Percentiles rank a stretch among this genome's conserved stretches.
Conservation (phyloP, 2,797 vertebrate genomes). For the Periophthalmus magnuspinnatus region DNA sequence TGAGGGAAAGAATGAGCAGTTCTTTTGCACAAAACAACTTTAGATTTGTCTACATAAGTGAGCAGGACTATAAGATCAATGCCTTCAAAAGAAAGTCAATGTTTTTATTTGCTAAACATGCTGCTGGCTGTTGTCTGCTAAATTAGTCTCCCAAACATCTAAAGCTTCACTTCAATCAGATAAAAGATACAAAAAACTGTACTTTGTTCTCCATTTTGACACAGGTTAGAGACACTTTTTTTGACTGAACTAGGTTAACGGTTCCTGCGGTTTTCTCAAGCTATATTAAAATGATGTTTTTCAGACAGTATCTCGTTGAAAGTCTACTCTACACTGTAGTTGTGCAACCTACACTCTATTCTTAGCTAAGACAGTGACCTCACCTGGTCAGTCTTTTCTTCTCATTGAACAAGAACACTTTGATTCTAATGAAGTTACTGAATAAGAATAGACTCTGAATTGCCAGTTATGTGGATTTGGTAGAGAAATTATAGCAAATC, state of each 20-base stretch:
- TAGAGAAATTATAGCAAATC: neutral
- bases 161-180: slow-evolving; percentile 36
- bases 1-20: slow-evolving; percentile 15
- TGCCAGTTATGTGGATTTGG: neutral
- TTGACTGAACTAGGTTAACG: slow-evolving; percentile 32
- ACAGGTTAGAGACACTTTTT: slow-evolving; percentile 37
- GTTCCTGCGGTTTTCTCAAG: slow-evolving; percentile 24
- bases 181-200: slow-evolving; percentile 13
- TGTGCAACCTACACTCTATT: slow-evolving; percentile 45
- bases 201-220: slow-evolving; percentile 31
- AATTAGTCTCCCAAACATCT: slow-evolving; percentile 24
- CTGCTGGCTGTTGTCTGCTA: slow-evolving; percentile 31
- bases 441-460: slow-evolving; percentile 8
- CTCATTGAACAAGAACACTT: neutral
- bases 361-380: slow-evolving; percentile 30
- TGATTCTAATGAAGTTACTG: slow-evolving; percentile 18
- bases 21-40: slow-evolving; percentile 13
- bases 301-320: slow-evolving; percentile 5
- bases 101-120: slow-evolving; percentile 30
- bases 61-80: slow-evolving; percentile 16
- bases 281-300: slow-evolving; percentile 15
- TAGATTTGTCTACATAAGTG: slow-evolving; percentile 40
- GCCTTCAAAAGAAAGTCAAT: slow-evolving; percentile 28
- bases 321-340: slow-evolving; percentile 3
- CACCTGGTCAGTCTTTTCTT: slow-evolving; percentile 14